Conservation (phyloP, 2,888 invertebrate genomes). For the Cinara cedri region DNA sequence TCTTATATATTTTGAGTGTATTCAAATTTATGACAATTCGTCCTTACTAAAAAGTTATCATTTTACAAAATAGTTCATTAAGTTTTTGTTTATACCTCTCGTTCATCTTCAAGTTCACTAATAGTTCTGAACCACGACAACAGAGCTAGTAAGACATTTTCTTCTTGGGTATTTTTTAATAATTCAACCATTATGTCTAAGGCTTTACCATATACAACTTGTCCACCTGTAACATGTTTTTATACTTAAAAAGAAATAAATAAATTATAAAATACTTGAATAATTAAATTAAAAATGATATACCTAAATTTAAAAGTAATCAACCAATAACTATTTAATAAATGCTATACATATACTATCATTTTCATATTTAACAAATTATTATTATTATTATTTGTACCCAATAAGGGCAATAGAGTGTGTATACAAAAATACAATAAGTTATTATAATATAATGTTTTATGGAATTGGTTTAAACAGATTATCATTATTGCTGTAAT, state of each 20-base stretch:
- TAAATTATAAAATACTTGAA: not conserved
- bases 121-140: slow-evolving; percentile 51
- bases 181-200: slow-evolving; percentile 47
- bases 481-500: too few relatives aligned
- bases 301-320: too few relatives aligned
- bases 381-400: too few relatives aligned
- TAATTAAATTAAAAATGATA: not conserved
- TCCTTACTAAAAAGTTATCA: too few relatives aligned
- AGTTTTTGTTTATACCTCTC: slow-evolving; percentile 39
- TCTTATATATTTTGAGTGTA: too few relatives aligned
- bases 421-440: too few relatives aligned
- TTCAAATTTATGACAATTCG: too few relatives aligned
- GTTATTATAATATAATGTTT: too few relatives aligned
- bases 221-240: slow-evolving; percentile 16
- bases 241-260: not conserved
- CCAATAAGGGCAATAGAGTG: too few relatives aligned
- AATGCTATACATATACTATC: too few relatives aligned
- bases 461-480: too few relatives aligned
- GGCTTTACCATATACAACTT: slow-evolving; percentile 47
- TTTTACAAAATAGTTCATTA: not conserved
- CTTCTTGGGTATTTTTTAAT: slow-evolving; percentile 28
- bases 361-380: too few relatives aligned
- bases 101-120: slow-evolving; percentile 53
- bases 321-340: not conserved
- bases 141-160: slow-evolving; percentile 35